Evolutionary conservation across 2,113 vertebrate genomes (phyloP), one percentile per base, ranked within the genome.

Genomic region (Eira barbara): DNA sequence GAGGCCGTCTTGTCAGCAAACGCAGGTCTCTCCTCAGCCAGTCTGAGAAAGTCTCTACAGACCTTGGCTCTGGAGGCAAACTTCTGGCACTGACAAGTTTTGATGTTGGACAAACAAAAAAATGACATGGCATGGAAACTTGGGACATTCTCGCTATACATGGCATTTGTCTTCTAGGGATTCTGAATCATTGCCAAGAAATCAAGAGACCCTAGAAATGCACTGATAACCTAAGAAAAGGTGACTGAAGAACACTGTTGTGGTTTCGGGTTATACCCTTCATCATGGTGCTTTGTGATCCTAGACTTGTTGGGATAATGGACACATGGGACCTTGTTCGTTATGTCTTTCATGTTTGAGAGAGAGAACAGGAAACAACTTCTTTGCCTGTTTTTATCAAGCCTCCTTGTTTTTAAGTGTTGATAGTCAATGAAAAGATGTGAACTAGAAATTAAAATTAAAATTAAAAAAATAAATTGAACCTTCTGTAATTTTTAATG

Each of bases 71-170:
- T 21, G 99, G 99, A 98, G 99, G 99, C 98, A 99, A 99, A 98
- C 99, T 99, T 95, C 98, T 99, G 98, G 99, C 99, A 97, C 98
- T 99, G 97, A 99, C 99, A 59, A 99, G 99, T 98, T 99, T 99
- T 97, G 99, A 99, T 93, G 99, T 99, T 97, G 99, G 98, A 97
- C 99, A 99, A 98, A 98, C 98, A 47, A 99, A 99, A 88, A 98
- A 99, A 39, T 99, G 98, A 99, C 96, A 74, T 86, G 90, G 0
- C 97, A 65, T 93, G 83, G 89, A 91, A 96, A 74, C 89, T 61
- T 1, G 95, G 96, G 97, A 98, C 81, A 63, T 87, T 31, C 76
- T 59, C 59, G 27, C 7, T 97, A 86, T 29, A 6, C 95, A 94
- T 42, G 91, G 65, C 31, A 3, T 47, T 94, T 97, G 98, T 98